phyloP scores from a whole-genome alignment of 2,797 vertebrate species.

The Carduelis carduelis region DNA sequence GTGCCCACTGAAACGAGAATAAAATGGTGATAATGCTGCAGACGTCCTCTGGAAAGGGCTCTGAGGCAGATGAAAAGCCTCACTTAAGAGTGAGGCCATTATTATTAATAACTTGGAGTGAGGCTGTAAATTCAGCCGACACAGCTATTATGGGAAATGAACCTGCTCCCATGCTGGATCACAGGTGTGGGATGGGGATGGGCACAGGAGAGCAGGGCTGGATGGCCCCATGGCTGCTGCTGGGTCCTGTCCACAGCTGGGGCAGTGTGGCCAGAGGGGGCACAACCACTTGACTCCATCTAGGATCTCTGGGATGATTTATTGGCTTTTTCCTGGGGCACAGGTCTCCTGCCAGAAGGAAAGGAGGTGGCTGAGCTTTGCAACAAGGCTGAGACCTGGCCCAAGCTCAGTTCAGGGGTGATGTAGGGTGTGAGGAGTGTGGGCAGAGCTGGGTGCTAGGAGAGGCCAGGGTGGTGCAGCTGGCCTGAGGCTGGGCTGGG shows the following conservation, averaged over 20 bases:
- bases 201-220: background rate
- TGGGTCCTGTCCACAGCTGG: fast-evolving
- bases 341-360: fast-evolving
- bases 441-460: background rate
- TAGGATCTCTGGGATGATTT: background rate
- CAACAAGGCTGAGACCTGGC: background rate
- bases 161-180: background rate
- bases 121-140: slow-evolving; percentile 48
- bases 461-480: background rate
- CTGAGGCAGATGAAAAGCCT: slow-evolving; percentile 53
- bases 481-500: background rate
- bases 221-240: fast-evolving
- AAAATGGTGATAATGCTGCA: slow-evolving; percentile 26
- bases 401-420: background rate
- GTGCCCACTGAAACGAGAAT: background rate
- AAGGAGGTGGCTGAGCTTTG: background rate
- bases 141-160: slow-evolving; percentile 6
- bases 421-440: fast-evolving
- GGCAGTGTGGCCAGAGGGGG: fast-evolving
- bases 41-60: slow-evolving; percentile 49
- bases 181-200: background rate
- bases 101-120: slow-evolving; percentile 43
- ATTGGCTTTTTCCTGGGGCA: background rate
- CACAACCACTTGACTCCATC: fast-evolving
- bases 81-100: slow-evolving; percentile 42